These are phyloP conservation scores for Falcaria lacertinaria DNA, from an alignment of 2,888 invertebrate species.

Conservation along the genomic window DNA sequence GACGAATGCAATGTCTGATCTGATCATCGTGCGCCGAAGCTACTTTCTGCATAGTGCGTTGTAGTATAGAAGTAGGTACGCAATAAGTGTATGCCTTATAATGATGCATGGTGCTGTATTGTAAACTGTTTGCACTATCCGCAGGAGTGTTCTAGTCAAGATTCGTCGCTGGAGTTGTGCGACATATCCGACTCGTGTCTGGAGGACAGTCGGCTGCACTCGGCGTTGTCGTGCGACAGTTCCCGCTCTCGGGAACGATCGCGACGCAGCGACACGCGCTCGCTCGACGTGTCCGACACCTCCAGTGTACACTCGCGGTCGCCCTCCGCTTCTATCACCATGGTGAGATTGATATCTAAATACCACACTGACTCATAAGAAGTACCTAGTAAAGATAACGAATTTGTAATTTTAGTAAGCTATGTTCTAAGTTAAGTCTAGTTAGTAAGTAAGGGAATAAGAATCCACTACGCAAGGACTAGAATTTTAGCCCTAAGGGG, in stretches of 20 bases:
- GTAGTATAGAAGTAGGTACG: too few species aligned
- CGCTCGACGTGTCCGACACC: conserved; percentile 68
- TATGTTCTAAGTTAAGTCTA: too few species aligned
- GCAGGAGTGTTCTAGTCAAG: conserved; percentile 78
- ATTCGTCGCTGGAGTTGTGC: conserved; percentile 72
- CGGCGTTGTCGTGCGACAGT: conserved; percentile 71
- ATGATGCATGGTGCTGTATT: not conserved
- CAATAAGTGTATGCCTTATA: too few species aligned
- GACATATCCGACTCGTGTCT: conserved; percentile 59
- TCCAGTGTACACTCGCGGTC: conserved; percentile 69
- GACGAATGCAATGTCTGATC: too few species aligned
- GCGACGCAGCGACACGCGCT: conserved; percentile 70
- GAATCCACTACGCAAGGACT: too few species aligned
- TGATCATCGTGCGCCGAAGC: too few species aligned
- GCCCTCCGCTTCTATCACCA: conserved; percentile 68
- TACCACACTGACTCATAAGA: too few species aligned
- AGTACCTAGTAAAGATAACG: too few species aligned
- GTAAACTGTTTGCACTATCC: conserved; percentile 15
- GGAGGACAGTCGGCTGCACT: conserved; percentile 68
- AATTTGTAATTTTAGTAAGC: too few species aligned
- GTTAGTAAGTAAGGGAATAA: too few species aligned
- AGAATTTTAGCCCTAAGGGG: too few species aligned
- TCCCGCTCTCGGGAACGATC: conserved; percentile 62
- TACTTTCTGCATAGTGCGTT: too few species aligned
- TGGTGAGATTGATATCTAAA: conserved; percentile 42